These are phyloP conservation scores for Bicyclus anynana DNA, from an alignment of 1,140 invertebrate species.

Conservation along the genomic window DNA sequence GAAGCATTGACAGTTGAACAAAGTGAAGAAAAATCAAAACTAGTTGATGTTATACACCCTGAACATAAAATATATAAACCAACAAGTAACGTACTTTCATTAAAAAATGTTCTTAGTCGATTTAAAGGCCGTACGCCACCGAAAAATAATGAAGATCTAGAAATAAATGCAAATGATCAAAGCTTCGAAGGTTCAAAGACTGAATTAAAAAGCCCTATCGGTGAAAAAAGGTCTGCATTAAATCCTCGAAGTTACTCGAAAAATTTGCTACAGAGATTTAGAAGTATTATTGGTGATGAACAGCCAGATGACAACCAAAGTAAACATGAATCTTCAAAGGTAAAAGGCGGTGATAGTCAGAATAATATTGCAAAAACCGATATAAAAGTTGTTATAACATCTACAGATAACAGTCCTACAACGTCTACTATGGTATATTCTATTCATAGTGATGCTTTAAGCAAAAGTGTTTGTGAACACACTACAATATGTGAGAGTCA, in stretches of 20 bases:
- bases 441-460: constrained; percentile 44
- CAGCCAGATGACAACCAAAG: constrained; percentile 59
- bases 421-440: constrained; percentile 43
- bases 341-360: constrained; percentile 26
- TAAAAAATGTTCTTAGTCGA: constrained; percentile 70
- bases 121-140: constrained; percentile 65
- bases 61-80: constrained; percentile 87
- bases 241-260: constrained; percentile 74
- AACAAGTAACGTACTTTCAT: constrained; percentile 67
- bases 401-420: constrained; percentile 47
- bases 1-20: constrained; percentile 61
- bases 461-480: constrained; percentile 68
- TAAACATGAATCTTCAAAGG: constrained; percentile 37
- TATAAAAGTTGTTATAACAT: constrained; percentile 64
- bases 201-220: constrained; percentile 60
- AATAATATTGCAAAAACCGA: constrained; percentile 39
- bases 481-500: constrained; percentile 57
- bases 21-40: constrained; percentile 64
- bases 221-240: constrained; percentile 58
- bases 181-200: constrained; percentile 55
- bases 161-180: constrained; percentile 58
- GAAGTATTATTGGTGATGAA: constrained; percentile 77
- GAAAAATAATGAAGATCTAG: constrained; percentile 54
- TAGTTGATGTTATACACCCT: constrained; percentile 78
- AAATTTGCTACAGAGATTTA: constrained; percentile 77